Evolutionary conservation across 2,113 vertebrate species (phyloP).

Genomic region (Macaca fascicularis): DNA sequence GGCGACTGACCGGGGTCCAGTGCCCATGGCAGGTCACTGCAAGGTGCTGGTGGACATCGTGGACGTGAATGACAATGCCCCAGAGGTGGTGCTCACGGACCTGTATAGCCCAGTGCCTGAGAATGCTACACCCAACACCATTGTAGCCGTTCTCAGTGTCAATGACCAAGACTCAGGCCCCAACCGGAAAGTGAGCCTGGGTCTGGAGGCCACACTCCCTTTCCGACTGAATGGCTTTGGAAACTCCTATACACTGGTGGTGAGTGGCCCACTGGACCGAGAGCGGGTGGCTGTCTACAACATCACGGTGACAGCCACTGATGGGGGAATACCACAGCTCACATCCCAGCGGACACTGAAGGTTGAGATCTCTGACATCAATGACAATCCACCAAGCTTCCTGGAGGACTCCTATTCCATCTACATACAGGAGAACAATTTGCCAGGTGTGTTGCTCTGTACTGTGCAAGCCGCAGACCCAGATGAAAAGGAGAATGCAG

Average conservation of each 20-base stretch:
- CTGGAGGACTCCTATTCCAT: constrained; percentile 92
- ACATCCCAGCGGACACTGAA: constrained; percentile 92
- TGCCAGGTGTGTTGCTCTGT: constrained; percentile 90
- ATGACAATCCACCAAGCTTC: constrained; percentile 95
- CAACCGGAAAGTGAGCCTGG: constrained; percentile 92
- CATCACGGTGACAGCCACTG: constrained; percentile 92
- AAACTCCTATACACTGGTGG: constrained; percentile 94
- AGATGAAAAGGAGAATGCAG: constrained; percentile 92
- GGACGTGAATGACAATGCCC: constrained; percentile 95
- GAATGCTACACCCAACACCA: constrained; percentile 91
- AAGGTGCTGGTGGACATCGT: constrained; percentile 95
- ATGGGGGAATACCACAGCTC: constrained; percentile 90
- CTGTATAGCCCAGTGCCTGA: constrained; percentile 95
- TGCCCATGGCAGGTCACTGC: constrained; percentile 94
- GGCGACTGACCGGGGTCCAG: constrained; percentile 93
- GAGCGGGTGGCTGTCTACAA: constrained; percentile 93
- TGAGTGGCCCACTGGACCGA: constrained; percentile 91
- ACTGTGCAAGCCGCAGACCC: constrained; percentile 91
- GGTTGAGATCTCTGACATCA: constrained; percentile 94
- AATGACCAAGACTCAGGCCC: constrained; percentile 93
- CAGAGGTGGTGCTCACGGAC: constrained; percentile 93
- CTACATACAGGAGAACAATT: constrained; percentile 95
- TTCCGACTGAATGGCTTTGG: constrained; percentile 95
- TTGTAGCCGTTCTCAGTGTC: constrained; percentile 95
- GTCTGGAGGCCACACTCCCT: constrained; percentile 89